phyloP scores from a whole-genome alignment of 2,113 vertebrate genomes.

The Coptodon rendalli region DNA sequence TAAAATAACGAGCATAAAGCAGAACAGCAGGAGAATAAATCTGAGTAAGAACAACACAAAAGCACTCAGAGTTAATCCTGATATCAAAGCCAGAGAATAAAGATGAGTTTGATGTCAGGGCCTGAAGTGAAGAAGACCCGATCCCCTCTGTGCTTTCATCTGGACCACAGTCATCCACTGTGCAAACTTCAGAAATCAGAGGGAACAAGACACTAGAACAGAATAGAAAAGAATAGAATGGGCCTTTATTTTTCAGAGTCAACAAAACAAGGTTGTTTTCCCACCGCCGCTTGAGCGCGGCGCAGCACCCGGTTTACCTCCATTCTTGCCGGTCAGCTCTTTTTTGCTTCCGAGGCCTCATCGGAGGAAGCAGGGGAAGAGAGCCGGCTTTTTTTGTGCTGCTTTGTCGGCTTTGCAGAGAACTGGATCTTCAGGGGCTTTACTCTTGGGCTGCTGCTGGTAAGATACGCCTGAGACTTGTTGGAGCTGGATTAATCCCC shows the following conservation, averaged over 20 bases:
- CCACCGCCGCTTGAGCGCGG: neutral
- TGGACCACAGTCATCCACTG: neutral
- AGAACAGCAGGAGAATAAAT: neutral
- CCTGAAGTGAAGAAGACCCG: neutral
- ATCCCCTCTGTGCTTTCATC: neutral
- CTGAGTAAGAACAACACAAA: neutral
- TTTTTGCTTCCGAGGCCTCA: neutral
- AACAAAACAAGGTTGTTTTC: neutral
- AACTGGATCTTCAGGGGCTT: neutral
- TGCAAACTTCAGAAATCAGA: neutral
- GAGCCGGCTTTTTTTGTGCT: neutral
- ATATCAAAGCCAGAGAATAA: neutral
- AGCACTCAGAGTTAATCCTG: neutral
- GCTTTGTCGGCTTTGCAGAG: neutral
- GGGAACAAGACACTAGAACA: neutral
- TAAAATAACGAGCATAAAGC: neutral
- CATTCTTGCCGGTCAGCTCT: neutral
- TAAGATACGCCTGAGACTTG: neutral
- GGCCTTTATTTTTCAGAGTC: neutral
- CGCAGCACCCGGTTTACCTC: neutral
- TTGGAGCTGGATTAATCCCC: neutral
- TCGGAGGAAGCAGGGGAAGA: neutral
- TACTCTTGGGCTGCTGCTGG: neutral
- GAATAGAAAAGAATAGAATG: neutral
- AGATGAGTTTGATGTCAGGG: neutral